A percentile compares a stretch with the other conserved stretches of the same genome.
Evolutionary conservation across 1,140 invertebrate species (phyloP).

Genomic region (Tyrophagus putrescentiae): DNA sequence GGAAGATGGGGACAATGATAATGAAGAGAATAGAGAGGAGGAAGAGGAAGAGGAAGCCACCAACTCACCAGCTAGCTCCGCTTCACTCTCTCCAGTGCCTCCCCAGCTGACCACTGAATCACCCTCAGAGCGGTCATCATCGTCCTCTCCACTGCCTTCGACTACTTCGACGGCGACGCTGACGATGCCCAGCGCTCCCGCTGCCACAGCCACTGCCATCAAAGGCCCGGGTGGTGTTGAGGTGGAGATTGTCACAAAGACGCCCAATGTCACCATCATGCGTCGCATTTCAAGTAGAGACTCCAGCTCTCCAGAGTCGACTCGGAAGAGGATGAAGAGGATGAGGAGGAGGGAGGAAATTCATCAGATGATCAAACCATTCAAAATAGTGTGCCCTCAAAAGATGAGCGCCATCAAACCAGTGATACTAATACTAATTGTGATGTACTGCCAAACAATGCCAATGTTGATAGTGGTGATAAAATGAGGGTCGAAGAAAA

Average conservation of each 20-base stretch:
- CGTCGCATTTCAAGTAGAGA: not conserved
- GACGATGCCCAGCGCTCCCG: not conserved
- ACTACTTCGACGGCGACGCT: not conserved
- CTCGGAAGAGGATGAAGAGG: slow-evolving; percentile 22
- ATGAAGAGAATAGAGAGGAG: slow-evolving; percentile 29
- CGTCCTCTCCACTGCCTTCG: not conserved
- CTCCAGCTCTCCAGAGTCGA: not conserved
- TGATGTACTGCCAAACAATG: not conserved
- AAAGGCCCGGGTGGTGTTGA: not conserved
- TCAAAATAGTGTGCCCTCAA: too few species aligned
- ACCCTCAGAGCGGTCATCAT: not conserved
- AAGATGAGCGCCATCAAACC: slow-evolving; percentile 25
- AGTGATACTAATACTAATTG: slow-evolving; percentile 35
- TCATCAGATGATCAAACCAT: too few species aligned
- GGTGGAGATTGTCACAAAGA: not conserved
- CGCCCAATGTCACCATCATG: slow-evolving; percentile 8
- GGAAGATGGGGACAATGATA: too few species aligned
- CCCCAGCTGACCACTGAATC: too few species aligned
- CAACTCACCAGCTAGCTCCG: too few species aligned
- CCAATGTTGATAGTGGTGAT: not conserved
- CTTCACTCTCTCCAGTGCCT: too few species aligned
- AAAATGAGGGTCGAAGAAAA: slow-evolving; percentile 33
- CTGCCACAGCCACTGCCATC: not conserved
- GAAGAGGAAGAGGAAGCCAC: slow-evolving; percentile 25
- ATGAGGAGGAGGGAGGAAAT: slow-evolving; percentile 21